These are phyloP conservation scores for Ochropleura plecta DNA, from an alignment of 2,888 invertebrate genomes.

Conservation along the genomic window DNA sequence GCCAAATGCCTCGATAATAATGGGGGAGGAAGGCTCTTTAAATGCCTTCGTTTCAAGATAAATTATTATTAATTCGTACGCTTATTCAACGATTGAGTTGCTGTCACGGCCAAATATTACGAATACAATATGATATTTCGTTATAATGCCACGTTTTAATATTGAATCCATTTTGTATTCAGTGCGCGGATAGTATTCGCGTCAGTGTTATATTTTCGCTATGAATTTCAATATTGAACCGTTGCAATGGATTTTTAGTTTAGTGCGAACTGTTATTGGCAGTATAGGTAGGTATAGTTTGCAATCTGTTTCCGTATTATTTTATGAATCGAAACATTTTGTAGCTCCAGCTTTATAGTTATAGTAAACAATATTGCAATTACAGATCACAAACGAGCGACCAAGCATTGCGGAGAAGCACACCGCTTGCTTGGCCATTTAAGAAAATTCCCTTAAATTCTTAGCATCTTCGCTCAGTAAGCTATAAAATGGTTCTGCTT, in stretches of 20 bases:
- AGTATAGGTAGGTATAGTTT: not conserved
- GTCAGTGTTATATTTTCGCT: slow-evolving; percentile 39
- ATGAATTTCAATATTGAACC: slow-evolving; percentile 37
- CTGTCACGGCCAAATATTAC: slow-evolving; percentile 45
- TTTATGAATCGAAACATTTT: not conserved
- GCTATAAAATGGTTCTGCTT: slow-evolving; percentile 28
- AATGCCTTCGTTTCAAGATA: slow-evolving; percentile 62
- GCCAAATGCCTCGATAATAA: slow-evolving; percentile 59
- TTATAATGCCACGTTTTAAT: slow-evolving; percentile 32
- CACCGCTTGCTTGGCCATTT: slow-evolving; percentile 3
- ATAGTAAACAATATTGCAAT: not conserved
- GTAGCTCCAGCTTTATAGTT: not conserved
- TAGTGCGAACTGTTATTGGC: not conserved
- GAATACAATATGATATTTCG: slow-evolving; percentile 49
- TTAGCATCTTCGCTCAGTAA: slow-evolving; percentile 1
- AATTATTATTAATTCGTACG: slow-evolving; percentile 64
- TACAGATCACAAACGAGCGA: not conserved
- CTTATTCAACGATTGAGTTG: slow-evolving; percentile 59
- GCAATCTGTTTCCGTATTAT: not conserved
- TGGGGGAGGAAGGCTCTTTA: slow-evolving; percentile 59
- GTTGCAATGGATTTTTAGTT: slow-evolving; percentile 12
- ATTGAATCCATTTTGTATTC: slow-evolving; percentile 55
- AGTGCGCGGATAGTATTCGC: slow-evolving; percentile 19
- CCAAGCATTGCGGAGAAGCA: not conserved
- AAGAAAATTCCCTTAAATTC: slow-evolving; percentile 15